A percentile compares a stretch with the other conserved stretches of the same genome.
Conservation (phyloP, 2,113 vertebrate species). For the Lagopus leucura region DNA sequence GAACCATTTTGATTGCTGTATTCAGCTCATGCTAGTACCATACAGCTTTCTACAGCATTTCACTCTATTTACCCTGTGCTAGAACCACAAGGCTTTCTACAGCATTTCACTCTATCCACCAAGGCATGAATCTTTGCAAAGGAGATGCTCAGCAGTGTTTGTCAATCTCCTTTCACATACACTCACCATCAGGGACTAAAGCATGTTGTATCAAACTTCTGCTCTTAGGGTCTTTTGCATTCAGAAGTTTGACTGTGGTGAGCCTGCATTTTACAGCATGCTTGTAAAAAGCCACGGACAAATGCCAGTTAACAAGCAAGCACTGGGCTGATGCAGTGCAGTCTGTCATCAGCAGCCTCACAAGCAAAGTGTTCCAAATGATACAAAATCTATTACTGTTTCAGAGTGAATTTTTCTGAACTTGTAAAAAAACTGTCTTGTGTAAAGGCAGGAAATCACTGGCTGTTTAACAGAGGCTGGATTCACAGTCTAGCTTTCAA, state of each 20-base stretch:
- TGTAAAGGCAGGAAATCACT: background rate
- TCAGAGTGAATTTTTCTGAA: background rate
- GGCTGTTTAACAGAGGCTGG: background rate
- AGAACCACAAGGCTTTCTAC: too few species aligned
- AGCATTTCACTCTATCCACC: background rate
- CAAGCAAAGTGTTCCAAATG: background rate
- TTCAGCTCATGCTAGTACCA: background rate
- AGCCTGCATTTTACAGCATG: background rate
- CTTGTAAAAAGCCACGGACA: background rate
- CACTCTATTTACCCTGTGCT: too few species aligned
- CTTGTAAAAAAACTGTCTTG: background rate
- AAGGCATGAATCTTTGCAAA: background rate
- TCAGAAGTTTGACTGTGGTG: background rate
- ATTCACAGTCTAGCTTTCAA: background rate
- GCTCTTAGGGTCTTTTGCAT: background rate
- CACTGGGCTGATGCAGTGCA: background rate
- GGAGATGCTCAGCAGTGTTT: background rate
- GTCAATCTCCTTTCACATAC: rapidly evolving
- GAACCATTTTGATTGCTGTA: background rate
- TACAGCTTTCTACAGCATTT: background rate
- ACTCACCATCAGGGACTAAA: rapidly evolving
- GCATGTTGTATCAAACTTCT: background rate
- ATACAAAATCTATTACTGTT: background rate
- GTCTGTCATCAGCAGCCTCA: background rate
- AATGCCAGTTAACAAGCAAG: background rate